Evolutionary conservation across 92 coral and sea anemone genomes (phyloP), one percentile per base, ranked within the genome.

Genomic region (Parazoanthus darwini): DNA sequence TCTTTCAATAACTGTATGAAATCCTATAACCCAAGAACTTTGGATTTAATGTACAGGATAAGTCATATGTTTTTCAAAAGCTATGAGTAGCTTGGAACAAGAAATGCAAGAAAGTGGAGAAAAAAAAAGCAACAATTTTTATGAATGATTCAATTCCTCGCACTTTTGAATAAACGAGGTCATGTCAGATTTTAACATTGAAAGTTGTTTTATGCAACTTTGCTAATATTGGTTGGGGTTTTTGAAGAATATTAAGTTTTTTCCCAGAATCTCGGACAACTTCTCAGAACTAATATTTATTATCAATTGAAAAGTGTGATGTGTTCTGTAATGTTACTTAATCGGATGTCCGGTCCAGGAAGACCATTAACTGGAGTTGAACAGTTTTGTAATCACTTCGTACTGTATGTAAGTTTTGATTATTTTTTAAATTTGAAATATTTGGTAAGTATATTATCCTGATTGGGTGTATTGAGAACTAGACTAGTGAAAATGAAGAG

Each of bases 91-190:
- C 42, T 16, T 44, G 8, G 25, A 8, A 3, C n/a, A 11, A 10
- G 26, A 14, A 25, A 67, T 38, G 22, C 20, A 59, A 67, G 36
- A 67, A 42, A 38, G 35, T 39, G 75, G 20, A 82, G 51, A n/a
- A n/a, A 66, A 66, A 20, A 63, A 18, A 26, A 22, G 18, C 29
- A 36, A 33, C n/a, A 67, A 13, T 72, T 71, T 84, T 84, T 26
- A 50, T 44, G 56, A 14, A 84, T 84, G 87, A 84, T 73, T 48
- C 79, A 22, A 4, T 84, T 25, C 11, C 79, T 84, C 63, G 87
- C 87, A 84, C 87, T 84, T 84, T 84, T 84, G 65, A 68, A 51
- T 71, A 26, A 46, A 84, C 87, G 43, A 46, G 44, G 78, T 84
- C 87, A 70, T 50, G 33, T 81, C 74, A 82, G 58, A 22, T 76